phyloP scores from a whole-genome alignment of 53 echinoderm and acorn worm genomes.

The Actinopyga echinites region DNA sequence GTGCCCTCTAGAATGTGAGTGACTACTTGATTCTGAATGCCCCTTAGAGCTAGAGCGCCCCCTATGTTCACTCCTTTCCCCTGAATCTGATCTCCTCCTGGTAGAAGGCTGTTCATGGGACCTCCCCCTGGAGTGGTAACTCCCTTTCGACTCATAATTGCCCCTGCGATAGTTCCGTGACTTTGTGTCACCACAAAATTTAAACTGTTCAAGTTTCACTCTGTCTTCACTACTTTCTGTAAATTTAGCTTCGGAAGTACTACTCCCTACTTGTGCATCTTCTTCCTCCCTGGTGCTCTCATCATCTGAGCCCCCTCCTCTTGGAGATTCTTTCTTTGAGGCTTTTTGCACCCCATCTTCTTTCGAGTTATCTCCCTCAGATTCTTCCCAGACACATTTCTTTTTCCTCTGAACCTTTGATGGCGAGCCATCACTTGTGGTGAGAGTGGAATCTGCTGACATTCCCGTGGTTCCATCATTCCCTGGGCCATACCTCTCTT shows the following conservation, averaged over 20 bases:
- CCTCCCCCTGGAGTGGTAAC: not conserved
- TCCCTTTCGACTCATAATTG: conserved; percentile 12
- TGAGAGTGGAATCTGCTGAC: conserved; percentile 30
- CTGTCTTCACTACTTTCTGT: not conserved
- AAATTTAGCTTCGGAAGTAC: conserved; percentile 1
- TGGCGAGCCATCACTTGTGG: not conserved
- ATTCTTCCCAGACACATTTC: not conserved
- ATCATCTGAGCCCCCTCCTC: not conserved
- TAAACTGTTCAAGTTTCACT: not conserved
- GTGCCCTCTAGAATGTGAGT: not conserved
- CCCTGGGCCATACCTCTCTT: not conserved
- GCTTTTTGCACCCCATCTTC: not conserved
- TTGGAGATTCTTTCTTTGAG: not conserved
- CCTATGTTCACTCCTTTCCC: not conserved
- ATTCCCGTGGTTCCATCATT: not conserved
- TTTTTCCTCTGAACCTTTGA: not conserved
- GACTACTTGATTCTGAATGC: not conserved
- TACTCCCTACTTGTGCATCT: conserved; percentile 19
- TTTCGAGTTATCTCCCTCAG: not conserved
- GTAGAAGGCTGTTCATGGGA: not conserved
- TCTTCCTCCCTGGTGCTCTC: conserved; percentile 16
- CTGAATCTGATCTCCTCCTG: conserved; percentile 21
- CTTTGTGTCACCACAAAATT: conserved; percentile 11
- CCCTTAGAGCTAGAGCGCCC: not conserved
- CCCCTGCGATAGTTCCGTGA: conserved; percentile 25